These are phyloP conservation scores for Sebastiscus albofasciatus DNA, from an alignment of 2,797 vertebrate genomes.

Conservation along the genomic window DNA sequence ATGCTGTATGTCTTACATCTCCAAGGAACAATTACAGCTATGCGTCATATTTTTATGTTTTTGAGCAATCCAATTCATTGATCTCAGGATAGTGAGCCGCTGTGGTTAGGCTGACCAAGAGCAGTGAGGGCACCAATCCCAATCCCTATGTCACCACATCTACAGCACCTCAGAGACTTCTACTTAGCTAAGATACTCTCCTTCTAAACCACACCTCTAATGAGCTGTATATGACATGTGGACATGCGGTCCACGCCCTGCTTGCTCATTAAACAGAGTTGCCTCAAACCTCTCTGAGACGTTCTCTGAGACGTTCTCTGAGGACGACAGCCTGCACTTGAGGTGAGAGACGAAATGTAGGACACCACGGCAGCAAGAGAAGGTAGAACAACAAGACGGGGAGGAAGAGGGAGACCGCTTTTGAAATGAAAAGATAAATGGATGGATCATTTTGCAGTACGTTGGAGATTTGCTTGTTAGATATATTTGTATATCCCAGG, in stretches of 20 bases:
- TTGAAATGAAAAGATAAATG: slow-evolving; percentile 51
- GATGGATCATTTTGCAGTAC: slow-evolving; percentile 7
- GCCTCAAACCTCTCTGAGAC: slow-evolving; percentile 48
- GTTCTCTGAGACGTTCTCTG: slow-evolving; percentile 37
- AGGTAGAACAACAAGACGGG: neutral
- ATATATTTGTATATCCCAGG: slow-evolving; percentile 26
- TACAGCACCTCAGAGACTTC: slow-evolving; percentile 35
- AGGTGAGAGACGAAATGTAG: slow-evolving; percentile 56
- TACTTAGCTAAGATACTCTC: slow-evolving; percentile 36
- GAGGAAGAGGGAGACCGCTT: slow-evolving; percentile 9
- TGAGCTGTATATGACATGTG: slow-evolving; percentile 41
- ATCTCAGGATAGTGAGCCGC: slow-evolving; percentile 1
- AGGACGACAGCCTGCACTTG: slow-evolving; percentile 45
- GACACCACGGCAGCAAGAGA: slow-evolving; percentile 21
- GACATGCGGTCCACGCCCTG: slow-evolving; percentile 55
- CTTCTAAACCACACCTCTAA: slow-evolving; percentile 54
- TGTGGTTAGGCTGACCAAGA: neutral
- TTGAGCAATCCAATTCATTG: slow-evolving; percentile 2
- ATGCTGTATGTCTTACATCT: neutral
- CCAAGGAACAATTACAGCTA: neutral
- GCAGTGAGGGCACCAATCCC: neutral
- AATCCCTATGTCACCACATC: slow-evolving; percentile 19
- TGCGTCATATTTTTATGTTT: neutral
- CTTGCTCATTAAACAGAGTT: slow-evolving; percentile 67
- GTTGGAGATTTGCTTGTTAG: slow-evolving; percentile 29